Percentiles rank a stretch among this genome's conserved stretches.
Conservation (phyloP, 2,113 vertebrate genomes). For the Madoqua kirkii region DNA sequence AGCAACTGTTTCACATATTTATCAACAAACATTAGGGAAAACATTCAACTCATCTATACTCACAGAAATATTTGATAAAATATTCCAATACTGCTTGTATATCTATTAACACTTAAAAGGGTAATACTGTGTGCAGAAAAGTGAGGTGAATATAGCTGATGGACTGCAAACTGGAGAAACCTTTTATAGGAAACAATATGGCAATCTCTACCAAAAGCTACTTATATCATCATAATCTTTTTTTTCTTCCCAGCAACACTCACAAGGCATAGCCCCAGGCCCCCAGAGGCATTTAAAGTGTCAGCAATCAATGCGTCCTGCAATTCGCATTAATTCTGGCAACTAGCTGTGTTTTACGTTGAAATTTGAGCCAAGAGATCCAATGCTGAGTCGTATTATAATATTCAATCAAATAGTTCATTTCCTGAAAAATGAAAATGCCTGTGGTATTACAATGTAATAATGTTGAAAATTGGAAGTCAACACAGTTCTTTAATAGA, state of each 20-base stretch:
- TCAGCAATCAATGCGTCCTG: background rate
- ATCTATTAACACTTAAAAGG: background rate
- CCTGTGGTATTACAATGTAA: background rate
- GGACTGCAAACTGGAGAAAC: background rate
- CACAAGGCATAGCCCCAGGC: background rate
- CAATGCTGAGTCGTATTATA: background rate
- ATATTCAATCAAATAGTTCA: background rate
- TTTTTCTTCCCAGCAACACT: background rate
- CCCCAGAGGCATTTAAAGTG: background rate
- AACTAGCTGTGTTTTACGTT: background rate
- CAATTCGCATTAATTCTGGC: background rate
- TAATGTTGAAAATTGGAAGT: background rate
- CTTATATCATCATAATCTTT: background rate
- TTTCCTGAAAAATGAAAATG: constrained; percentile 23
- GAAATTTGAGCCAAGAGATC: background rate
- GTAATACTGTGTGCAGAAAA: background rate
- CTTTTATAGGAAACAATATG: background rate
- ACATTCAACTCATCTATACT: background rate
- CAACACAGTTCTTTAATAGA: constrained; percentile 21
- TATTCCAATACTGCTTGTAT: background rate
- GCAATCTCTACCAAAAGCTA: background rate
- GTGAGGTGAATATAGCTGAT: background rate
- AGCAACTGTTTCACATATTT: background rate
- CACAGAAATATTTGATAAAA: constrained; percentile 22
- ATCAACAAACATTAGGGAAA: background rate